These are phyloP conservation scores for Dinomys branickii DNA, from an alignment of 2,113 vertebrate species.

Conservation along the genomic window DNA sequence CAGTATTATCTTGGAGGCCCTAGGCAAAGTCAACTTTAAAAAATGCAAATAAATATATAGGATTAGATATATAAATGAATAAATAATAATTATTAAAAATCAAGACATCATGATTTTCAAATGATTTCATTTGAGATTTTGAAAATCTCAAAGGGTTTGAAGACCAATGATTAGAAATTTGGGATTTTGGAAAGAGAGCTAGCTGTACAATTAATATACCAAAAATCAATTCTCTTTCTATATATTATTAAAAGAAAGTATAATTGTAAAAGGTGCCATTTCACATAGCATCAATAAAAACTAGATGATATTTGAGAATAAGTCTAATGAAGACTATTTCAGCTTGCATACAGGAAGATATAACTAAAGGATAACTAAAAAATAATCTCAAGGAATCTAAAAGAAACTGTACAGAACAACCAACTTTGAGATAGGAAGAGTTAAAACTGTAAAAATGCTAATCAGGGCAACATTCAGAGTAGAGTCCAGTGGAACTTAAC, in stretches of 20 bases:
- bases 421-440: background rate
- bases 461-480: background rate
- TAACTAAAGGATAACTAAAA: too few species aligned
- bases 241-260: background rate
- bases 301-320: background rate
- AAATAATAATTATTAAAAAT: background rate
- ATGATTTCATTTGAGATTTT: background rate
- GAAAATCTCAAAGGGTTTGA: background rate
- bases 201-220: background rate
- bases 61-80: background rate
- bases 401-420: background rate
- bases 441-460: background rate
- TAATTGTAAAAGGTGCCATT: background rate
- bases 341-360: background rate
- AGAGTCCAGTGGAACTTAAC: background rate
- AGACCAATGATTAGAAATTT: slow-evolving; percentile 9
- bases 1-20: background rate
- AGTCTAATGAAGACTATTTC: background rate
- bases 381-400: background rate
- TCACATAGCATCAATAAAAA: background rate
- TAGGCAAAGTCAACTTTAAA: background rate
- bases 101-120: background rate
- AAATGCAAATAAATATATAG: background rate
- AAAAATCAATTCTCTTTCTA: background rate
- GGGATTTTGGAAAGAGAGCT: background rate